A percentile compares a stretch with the other conserved stretches of the same genome.
Conservation (phyloP, 2,888 invertebrate genomes). For the Diarsia mendica region DNA sequence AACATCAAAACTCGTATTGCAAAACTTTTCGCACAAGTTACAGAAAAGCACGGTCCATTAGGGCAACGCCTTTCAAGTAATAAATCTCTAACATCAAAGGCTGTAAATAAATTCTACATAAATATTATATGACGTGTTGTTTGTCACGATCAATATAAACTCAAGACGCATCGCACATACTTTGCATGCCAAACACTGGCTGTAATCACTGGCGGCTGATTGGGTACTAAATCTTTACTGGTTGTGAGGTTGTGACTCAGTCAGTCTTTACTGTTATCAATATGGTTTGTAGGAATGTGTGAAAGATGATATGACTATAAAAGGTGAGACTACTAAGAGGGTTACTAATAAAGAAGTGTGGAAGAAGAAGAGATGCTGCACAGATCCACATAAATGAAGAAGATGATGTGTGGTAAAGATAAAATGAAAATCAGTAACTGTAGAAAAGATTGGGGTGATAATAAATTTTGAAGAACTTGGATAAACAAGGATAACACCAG, state of each 20-base stretch:
- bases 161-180: conserved; percentile 18
- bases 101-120: conserved; percentile 17
- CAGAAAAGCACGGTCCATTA: conserved; percentile 23
- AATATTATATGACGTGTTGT: conserved; percentile 34
- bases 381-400: background rate
- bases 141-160: conserved; percentile 35
- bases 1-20: background rate
- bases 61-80: background rate
- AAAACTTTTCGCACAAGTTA: background rate
- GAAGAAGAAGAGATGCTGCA: background rate
- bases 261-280: background rate
- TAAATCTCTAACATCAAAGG: conserved; percentile 37
- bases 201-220: conserved; percentile 16
- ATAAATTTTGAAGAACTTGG: background rate
- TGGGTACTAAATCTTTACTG: conserved; percentile 39
- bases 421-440: background rate
- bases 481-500: background rate
- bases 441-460: background rate
- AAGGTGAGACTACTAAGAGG: background rate
- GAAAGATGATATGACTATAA: background rate
- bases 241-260: conserved; percentile 16
- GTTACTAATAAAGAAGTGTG: background rate
- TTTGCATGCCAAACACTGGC: conserved; percentile 37
- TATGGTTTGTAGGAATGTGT: background rate
- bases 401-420: background rate